Percentiles rank a stretch among this genome's conserved stretches.
Evolutionary conservation across 2,797 vertebrate species (phyloP).

Genomic region (Pipistrellus pipistrellus): DNA sequence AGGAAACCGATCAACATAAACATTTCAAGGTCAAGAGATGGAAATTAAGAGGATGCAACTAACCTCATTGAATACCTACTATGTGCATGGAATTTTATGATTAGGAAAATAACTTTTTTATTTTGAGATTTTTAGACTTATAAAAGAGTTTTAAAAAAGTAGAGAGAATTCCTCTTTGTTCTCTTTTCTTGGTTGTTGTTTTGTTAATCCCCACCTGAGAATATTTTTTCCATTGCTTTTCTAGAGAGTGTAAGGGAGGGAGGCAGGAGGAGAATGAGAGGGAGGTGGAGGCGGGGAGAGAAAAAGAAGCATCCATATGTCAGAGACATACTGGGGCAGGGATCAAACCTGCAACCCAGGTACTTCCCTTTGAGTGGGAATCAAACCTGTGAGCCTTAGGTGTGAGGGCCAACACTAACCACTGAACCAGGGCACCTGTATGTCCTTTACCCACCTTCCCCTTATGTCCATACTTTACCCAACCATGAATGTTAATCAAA

Average conservation of each 20-base stretch:
- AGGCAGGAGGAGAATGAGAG: not conserved
- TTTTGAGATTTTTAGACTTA: conserved; percentile 51
- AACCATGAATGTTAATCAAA: not conserved
- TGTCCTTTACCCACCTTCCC: too few relatives aligned
- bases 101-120: not conserved
- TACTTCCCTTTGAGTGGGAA: too few relatives aligned
- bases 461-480: too few relatives aligned
- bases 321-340: not conserved
- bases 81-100: not conserved
- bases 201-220: not conserved
- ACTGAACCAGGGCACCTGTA: too few relatives aligned
- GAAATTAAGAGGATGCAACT: not conserved
- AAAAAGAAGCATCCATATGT: not conserved
- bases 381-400: not conserved
- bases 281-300: fast-evolving
- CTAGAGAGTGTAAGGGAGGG: not conserved
- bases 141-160: not conserved
- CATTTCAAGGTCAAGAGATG: not conserved
- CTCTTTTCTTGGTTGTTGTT: not conserved
- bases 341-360: not conserved
- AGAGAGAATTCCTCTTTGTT: not conserved
- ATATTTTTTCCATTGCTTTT: not conserved
- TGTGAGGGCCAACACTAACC: too few relatives aligned
- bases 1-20: conserved; percentile 31
- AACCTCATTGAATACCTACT: not conserved